Conservation (phyloP, 2,113 vertebrate species). For the Crotalus viridis region DNA sequence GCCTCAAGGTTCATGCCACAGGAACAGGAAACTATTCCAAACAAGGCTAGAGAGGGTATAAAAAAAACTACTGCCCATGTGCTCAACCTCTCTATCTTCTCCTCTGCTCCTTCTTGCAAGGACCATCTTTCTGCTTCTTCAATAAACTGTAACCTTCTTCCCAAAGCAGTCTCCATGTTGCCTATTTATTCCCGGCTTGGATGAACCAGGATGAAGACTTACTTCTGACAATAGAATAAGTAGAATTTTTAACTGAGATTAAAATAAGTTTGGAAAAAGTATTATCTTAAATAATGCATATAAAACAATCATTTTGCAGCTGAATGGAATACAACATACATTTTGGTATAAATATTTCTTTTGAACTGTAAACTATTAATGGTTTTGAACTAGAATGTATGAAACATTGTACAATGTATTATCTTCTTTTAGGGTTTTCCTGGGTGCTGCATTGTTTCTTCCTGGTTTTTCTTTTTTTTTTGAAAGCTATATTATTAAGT, state of each 20-base stretch:
- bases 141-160: too few species aligned
- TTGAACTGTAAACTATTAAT: background rate
- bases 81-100: too few species aligned
- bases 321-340: background rate
- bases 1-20: too few species aligned
- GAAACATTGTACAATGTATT: background rate
- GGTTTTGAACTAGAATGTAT: background rate
- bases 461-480: background rate
- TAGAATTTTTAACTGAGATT: background rate
- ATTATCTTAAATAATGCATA: background rate
- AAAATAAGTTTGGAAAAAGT: background rate
- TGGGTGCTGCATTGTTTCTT: background rate
- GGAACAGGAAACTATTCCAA: too few species aligned
- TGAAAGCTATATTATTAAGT: background rate
- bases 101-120: too few species aligned
- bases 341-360: background rate
- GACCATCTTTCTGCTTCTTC: too few species aligned
- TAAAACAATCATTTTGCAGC: background rate
- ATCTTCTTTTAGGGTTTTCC: background rate
- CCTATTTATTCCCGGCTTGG: too few species aligned
- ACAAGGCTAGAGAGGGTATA: too few species aligned
- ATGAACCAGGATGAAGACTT: too few species aligned
- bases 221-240: background rate
- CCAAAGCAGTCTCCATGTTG: too few species aligned
- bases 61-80: too few species aligned